phyloP scores from a whole-genome alignment of 2,113 vertebrate species.

The Menidia beryllina region DNA sequence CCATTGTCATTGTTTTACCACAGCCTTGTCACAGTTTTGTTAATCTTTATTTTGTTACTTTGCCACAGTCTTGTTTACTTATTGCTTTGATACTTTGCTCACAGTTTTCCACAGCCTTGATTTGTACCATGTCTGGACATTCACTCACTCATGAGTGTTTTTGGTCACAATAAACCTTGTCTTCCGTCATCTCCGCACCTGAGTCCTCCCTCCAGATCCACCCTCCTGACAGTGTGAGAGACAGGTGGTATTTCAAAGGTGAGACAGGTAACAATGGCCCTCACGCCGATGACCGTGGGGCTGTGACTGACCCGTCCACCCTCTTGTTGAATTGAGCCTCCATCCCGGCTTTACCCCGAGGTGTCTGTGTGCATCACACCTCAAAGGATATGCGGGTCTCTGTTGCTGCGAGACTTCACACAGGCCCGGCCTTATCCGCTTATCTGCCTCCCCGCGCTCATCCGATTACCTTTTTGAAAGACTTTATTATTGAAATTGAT shows the following conservation, averaged over 20 bases:
- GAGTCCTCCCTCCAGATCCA: no score
- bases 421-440: neutral
- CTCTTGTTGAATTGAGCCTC: neutral
- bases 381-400: slow-evolving; percentile 4
- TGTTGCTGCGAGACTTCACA: neutral
- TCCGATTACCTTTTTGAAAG: neutral
- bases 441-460: neutral
- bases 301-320: neutral
- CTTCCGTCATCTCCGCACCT: no score
- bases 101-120: no score
- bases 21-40: no score
- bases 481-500: neutral
- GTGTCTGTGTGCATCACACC: neutral
- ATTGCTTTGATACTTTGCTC: no score
- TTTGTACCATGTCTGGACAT: no score
- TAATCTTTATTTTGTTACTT: no score
- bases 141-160: no score
- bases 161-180: no score
- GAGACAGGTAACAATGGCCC: slow-evolving; percentile 1
- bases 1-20: no score
- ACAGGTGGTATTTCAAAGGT: slow-evolving; percentile 1
- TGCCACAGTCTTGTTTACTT: no score
- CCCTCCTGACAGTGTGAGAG: no score
- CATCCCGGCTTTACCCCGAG: neutral
- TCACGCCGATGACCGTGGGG: neutral